These are phyloP conservation scores for Palloptera scutellata DNA, from an alignment of 2,888 invertebrate genomes.

Conservation along the genomic window DNA sequence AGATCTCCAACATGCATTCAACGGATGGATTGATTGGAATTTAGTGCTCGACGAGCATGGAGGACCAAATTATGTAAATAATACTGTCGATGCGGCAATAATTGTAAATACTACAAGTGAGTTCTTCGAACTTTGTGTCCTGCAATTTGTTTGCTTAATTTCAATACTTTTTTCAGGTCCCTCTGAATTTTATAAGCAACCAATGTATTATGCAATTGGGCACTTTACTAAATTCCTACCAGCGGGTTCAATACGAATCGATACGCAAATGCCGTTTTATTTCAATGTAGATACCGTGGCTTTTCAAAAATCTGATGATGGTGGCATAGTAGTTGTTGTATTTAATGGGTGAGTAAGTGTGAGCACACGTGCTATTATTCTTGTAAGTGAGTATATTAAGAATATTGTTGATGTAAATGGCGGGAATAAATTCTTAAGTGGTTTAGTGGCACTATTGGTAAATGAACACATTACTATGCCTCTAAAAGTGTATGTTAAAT, in stretches of 20 bases:
- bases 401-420: no score
- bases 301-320: constrained; percentile 68
- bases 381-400: no score
- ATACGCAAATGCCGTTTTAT: constrained; percentile 50
- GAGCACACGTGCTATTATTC: no score
- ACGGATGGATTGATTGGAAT: constrained; percentile 95
- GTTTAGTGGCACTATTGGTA: neutral
- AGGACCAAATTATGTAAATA: constrained; percentile 76
- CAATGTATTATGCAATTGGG: constrained; percentile 85
- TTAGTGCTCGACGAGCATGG: constrained; percentile 78
- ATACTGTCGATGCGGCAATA: constrained; percentile 79
- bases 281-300: constrained; percentile 64
- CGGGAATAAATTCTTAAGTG: neutral
- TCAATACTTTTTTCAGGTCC: constrained; percentile 39
- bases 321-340: constrained; percentile 66
- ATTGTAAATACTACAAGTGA: constrained; percentile 59
- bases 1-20: constrained; percentile 79
- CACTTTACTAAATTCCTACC: constrained; percentile 81
- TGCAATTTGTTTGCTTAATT: neutral
- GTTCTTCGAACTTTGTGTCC: constrained; percentile 11
- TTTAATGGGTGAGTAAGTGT: constrained; percentile 67
- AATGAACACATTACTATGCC: neutral
- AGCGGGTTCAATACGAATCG: constrained; percentile 66
- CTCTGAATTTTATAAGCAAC: constrained; percentile 87
- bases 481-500: neutral